A percentile compares a stretch with the other conserved stretches of the same genome.
These are phyloP conservation scores for Didymodactylos carnosus DNA, from an alignment of 2,888 invertebrate genomes.

Conservation along the genomic window DNA sequence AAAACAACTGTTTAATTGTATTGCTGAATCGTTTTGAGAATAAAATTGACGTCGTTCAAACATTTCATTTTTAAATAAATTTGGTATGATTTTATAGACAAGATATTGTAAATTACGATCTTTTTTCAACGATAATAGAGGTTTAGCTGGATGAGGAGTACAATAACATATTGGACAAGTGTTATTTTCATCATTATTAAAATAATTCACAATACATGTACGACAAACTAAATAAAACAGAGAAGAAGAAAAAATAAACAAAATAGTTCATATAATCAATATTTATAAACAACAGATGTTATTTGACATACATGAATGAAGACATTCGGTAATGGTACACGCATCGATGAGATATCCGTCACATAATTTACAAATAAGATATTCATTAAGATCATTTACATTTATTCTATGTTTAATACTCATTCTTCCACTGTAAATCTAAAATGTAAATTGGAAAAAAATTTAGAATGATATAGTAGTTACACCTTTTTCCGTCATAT, in stretches of 20 bases:
- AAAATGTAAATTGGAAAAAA: too few relatives aligned
- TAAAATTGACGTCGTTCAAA: background rate
- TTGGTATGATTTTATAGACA: conserved; percentile 92
- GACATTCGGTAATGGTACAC: conserved; percentile 81
- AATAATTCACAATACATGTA: background rate
- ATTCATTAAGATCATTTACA: conserved; percentile 51
- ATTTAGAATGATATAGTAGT: too few relatives aligned
- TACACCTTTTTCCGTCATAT: too few relatives aligned
- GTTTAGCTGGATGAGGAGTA: conserved; percentile 95
- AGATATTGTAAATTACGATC: conserved; percentile 99
- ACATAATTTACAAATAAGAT: conserved; percentile 71
- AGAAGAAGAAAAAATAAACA: too few relatives aligned
- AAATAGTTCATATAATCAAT: background rate
- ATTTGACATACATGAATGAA: conserved; percentile 66
- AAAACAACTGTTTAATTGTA: background rate
- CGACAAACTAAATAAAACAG: background rate
- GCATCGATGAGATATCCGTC: conserved; percentile 82
- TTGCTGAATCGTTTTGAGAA: background rate
- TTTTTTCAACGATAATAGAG: conserved; percentile 80
- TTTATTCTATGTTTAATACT: conserved; percentile 21
- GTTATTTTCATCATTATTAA: conserved; percentile 91
- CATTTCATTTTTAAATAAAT: background rate
- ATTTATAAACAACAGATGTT: background rate
- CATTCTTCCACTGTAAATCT: too few relatives aligned
- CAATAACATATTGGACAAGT: conserved; percentile 91